Base-by-base conservation (phyloP, 2,797 vertebrate genomes). In the Trachops cirrhosus region DNA sequence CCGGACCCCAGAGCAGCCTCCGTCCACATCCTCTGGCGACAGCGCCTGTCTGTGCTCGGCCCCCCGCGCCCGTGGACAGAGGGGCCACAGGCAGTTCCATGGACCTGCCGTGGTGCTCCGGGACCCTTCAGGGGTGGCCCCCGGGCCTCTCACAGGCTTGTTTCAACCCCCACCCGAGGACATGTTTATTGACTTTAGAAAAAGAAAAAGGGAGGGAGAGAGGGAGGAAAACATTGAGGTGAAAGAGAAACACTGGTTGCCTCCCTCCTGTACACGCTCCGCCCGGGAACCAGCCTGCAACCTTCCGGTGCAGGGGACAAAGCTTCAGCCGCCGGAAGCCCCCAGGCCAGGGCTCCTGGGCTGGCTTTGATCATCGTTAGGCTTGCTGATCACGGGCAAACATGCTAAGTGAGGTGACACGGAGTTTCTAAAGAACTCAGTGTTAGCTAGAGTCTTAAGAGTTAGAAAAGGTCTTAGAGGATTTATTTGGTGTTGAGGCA, bases 11-110 rank as follows among this genome's bases (percentile, higher is more conserved):
- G 18, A 10, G 57, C 26, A 4, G 37, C 21, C 57, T 67, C 68
- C 78, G 46, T 54, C 75, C 85, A 94, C 84, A 88, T 68, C 46
- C 68, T n/a, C 64, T 6, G 75, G 64, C 34, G 11, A 6, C 16
- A 9, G 15, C 10, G 10, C 9, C n/a, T 26, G 41, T 0, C 1
- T 24, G 5, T 0, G 3, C 14, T 64, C 4, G 1, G 29, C 6
- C 16, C n/a, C 64, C 73, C 16, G 6, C 3, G 29, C 44, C 14
- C 15, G 16, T 9, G 5, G 1, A 9, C 16, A 5, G 15, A 39
- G 41, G 32, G 41, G 26, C 24, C 68, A 18, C 39, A 12, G 39
- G 14, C 4, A 26, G 24, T 18, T 16, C 29, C 6, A 29, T 10
- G 73, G 73, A 11, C 5, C 5, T 10, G 73, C 18, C 29, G 1